Evolutionary conservation across 2,113 vertebrate genomes (phyloP).

Genomic region (Capreolus pygargus): DNA sequence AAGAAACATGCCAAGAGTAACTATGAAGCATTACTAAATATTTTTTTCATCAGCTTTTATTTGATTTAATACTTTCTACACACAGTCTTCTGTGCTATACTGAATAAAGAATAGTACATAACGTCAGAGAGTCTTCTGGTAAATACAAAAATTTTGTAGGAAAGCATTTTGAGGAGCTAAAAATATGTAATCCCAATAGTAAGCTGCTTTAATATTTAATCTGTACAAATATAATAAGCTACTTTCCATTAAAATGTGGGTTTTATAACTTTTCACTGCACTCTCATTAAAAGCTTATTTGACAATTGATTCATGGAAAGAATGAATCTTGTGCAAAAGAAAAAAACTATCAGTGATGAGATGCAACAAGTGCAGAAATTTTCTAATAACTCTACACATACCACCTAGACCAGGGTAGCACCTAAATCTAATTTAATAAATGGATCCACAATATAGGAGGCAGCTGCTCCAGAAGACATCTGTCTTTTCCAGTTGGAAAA

Average conservation of each 20-base stretch:
- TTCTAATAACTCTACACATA: neutral
- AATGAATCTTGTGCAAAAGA: neutral
- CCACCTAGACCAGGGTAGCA: neutral
- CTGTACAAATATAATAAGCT: neutral
- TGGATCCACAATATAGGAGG: neutral
- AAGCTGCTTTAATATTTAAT: neutral
- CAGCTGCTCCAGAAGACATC: neutral
- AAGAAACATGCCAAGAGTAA: neutral
- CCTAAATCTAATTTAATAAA: slow-evolving; percentile 6
- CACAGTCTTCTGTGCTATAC: neutral
- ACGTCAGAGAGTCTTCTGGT: neutral
- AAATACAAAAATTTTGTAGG: neutral
- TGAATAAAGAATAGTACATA: neutral
- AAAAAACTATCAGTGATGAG: neutral
- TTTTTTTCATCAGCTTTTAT: neutral
- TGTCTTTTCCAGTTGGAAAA: neutral
- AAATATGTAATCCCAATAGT: neutral
- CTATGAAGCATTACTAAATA: neutral
- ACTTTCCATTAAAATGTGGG: neutral
- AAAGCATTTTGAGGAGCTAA: neutral
- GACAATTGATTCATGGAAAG: neutral
- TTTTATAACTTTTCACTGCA: neutral
- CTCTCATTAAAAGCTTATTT: neutral
- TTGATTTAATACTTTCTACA: neutral
- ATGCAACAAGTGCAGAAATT: neutral